Conservation (phyloP, 2,113 vertebrate genomes). For the Poecilia latipinna region DNA sequence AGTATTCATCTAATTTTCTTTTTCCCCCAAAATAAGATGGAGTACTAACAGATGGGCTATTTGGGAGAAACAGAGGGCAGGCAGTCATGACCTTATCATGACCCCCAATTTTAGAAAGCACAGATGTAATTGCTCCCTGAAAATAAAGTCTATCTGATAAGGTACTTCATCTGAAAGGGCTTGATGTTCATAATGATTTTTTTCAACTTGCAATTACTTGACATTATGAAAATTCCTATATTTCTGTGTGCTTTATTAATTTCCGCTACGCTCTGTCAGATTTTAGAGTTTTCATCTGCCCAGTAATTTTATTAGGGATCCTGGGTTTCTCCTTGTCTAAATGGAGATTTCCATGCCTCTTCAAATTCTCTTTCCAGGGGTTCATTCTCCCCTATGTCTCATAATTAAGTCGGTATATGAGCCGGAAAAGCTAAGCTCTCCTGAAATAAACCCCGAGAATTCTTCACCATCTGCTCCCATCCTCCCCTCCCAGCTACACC, state of each 20-base stretch:
- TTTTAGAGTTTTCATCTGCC: slow-evolving; percentile 27
- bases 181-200: not conserved
- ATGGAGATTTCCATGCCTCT: slow-evolving; percentile 64
- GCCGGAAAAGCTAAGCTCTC: slow-evolving; percentile 69
- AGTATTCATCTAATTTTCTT: not conserved
- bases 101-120: slow-evolving; percentile 18
- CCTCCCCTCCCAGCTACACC: slow-evolving; percentile 18
- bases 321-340: slow-evolving; percentile 37
- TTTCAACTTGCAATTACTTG: not conserved
- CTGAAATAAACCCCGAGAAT: slow-evolving; percentile 71
- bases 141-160: slow-evolving; percentile 10
- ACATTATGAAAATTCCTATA: slow-evolving; percentile 18
- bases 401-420: slow-evolving; percentile 78
- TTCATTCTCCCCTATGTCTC: slow-evolving; percentile 63
- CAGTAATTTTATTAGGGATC: slow-evolving; percentile 42
- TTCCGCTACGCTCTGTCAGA: slow-evolving; percentile 26
- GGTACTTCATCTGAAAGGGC: not conserved
- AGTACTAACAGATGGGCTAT: slow-evolving; percentile 8
- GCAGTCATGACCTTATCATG: slow-evolving; percentile 30
- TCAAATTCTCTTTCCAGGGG: slow-evolving; percentile 60
- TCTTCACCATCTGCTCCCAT: slow-evolving; percentile 71
- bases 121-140: slow-evolving; percentile 17
- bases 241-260: slow-evolving; percentile 32
- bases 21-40: not conserved
- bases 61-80: slow-evolving; percentile 7